phyloP scores from a whole-genome alignment of 2,888 invertebrate genomes.

The Lymantria dispar region DNA sequence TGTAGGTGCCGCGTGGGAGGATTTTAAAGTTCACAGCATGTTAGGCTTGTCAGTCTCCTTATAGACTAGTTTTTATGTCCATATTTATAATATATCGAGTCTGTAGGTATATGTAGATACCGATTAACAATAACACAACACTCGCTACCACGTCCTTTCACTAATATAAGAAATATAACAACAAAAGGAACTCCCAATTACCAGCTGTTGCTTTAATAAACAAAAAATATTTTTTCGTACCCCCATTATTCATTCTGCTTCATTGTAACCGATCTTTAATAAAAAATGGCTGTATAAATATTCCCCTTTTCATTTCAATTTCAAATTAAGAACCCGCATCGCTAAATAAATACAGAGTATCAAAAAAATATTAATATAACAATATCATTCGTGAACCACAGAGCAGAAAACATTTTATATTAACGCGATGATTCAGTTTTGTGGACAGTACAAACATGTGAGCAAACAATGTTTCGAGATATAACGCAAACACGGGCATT shows the following conservation, averaged over 20 bases:
- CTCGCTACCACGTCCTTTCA: too few relatives aligned
- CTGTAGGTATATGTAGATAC: neutral
- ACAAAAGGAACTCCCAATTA: too few relatives aligned
- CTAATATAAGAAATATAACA: too few relatives aligned
- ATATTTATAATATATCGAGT: neutral
- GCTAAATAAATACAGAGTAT: conserved; percentile 7
- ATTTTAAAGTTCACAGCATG: neutral
- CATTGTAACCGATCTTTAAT: neutral
- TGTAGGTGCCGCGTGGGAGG: neutral
- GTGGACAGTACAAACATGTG: neutral
- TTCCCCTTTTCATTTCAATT: conserved; percentile 9
- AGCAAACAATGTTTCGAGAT: neutral
- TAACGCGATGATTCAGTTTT: conserved; percentile 9
- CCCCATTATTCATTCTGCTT: neutral
- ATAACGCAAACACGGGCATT: neutral
- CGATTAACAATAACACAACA: too few relatives aligned
- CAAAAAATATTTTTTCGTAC: neutral
- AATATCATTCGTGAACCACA: conserved; percentile 16
- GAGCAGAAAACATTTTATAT: conserved; percentile 9
- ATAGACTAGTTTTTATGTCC: neutral
- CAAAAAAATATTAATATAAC: conserved; percentile 12
- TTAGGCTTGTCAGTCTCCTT: too few relatives aligned
- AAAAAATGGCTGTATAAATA: conserved; percentile 1
- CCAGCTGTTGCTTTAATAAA: neutral
- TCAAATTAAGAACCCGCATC: conserved; percentile 22